Conservation (phyloP, 2,113 vertebrate species). For the Gasterosteus nipponicus region DNA sequence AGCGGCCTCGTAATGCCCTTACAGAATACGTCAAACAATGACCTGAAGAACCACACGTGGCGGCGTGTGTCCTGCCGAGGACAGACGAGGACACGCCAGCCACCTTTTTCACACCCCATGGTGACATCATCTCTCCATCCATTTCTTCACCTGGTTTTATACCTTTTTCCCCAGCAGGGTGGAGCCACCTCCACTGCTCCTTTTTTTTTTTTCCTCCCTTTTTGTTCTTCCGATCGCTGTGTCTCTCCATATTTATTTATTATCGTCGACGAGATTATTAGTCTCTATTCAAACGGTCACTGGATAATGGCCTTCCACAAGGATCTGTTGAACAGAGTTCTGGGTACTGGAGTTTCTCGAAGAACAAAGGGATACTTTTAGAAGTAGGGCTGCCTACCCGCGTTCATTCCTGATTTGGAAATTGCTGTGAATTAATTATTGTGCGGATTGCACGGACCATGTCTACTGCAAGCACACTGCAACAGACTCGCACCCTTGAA, state of each 20-base stretch:
- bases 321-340: slow-evolving; percentile 85
- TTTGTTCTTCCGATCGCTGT: slow-evolving; percentile 28
- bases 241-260: slow-evolving; percentile 84
- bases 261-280: slow-evolving; percentile 70
- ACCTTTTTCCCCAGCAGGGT: slow-evolving; percentile 30
- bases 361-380: slow-evolving; percentile 54
- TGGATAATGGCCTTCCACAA: slow-evolving; percentile 77
- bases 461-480: slow-evolving; percentile 39
- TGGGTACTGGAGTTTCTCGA: slow-evolving; percentile 66
- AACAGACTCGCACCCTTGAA: slow-evolving; percentile 31
- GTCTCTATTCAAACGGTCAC: slow-evolving; percentile 75
- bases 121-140: slow-evolving; percentile 45
- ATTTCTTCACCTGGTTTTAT: slow-evolving; percentile 12
- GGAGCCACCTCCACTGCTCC: slow-evolving; percentile 31
- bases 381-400: slow-evolving; percentile 41
- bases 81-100: slow-evolving; percentile 22
- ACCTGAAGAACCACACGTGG: neutral
- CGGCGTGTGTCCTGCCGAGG: slow-evolving; percentile 11
- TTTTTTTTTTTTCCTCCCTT: neutral
- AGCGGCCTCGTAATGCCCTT: slow-evolving; percentile 12
- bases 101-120: slow-evolving; percentile 6
- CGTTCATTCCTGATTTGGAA: slow-evolving; percentile 65
- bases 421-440: slow-evolving; percentile 81
- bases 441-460: slow-evolving; percentile 49
- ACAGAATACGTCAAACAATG: neutral